Evolutionary conservation across 2,113 vertebrate genomes (phyloP).

Genomic region (Microtus richardsoni): DNA sequence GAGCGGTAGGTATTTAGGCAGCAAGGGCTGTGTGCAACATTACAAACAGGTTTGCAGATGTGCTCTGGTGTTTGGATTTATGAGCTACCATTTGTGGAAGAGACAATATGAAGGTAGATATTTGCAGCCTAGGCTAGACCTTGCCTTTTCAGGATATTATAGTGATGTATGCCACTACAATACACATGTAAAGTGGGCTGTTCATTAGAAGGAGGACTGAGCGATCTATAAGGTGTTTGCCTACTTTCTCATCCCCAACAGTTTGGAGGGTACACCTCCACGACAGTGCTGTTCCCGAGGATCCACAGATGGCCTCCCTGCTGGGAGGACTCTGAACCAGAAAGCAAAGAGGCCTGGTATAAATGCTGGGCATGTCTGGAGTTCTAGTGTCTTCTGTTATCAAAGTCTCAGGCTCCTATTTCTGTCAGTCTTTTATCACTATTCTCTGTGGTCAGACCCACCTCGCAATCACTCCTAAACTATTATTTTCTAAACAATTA

Average conservation of each 20-base stretch:
- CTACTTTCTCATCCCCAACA: not conserved
- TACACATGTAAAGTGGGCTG: not conserved
- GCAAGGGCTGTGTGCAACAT: not conserved
- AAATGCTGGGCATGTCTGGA: not conserved
- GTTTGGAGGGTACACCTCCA: not conserved
- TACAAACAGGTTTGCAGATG: conserved; percentile 7
- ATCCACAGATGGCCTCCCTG: not conserved
- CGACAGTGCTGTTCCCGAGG: not conserved
- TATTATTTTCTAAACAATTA: too few relatives aligned
- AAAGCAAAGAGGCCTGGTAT: not conserved
- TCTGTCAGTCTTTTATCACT: not conserved
- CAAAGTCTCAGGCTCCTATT: not conserved
- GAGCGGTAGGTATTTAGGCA: not conserved
- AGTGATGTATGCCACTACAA: not conserved
- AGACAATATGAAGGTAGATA: not conserved
- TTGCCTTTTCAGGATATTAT: not conserved
- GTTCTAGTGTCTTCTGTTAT: not conserved
- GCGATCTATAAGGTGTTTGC: not conserved
- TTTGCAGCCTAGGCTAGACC: not conserved
- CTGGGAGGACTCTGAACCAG: not conserved
- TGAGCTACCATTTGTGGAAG: not conserved
- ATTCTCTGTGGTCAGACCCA: not conserved
- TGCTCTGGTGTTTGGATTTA: not conserved
- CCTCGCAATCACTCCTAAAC: not conserved
- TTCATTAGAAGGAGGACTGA: not conserved